phyloP scores from a whole-genome alignment of 2,113 vertebrate species.

The Glareola pratincola region DNA sequence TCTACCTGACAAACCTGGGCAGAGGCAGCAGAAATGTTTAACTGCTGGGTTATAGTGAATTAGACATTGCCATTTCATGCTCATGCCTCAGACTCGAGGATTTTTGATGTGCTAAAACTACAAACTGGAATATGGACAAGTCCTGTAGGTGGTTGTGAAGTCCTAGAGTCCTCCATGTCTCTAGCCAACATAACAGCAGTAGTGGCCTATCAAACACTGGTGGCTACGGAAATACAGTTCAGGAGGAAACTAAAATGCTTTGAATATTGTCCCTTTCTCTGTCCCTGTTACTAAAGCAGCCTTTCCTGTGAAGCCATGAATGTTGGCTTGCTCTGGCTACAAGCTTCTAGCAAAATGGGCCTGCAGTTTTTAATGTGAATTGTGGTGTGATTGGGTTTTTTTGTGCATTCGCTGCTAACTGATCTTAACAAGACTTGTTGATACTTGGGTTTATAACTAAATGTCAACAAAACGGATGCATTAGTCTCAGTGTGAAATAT shows the following conservation, averaged over 20 bases:
- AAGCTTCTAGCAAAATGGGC: neutral
- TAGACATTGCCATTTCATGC: neutral
- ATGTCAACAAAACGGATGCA: neutral
- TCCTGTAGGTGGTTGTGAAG: no score
- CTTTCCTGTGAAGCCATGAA: neutral
- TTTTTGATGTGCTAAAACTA: neutral
- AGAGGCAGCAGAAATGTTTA: neutral
- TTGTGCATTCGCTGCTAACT: neutral
- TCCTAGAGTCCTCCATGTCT: fast-evolving
- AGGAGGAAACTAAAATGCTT: neutral
- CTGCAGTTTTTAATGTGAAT: neutral
- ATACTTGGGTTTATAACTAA: neutral
- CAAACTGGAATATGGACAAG: neutral
- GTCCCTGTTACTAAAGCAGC: neutral
- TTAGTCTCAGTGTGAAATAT: neutral
- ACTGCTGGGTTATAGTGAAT: neutral
- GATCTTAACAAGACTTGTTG: neutral
- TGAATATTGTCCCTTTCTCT: neutral
- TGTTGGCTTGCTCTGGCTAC: neutral
- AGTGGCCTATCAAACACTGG: neutral
- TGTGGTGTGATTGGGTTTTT: neutral
- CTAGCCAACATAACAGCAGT: neutral
- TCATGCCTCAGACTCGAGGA: neutral
- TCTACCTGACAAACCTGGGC: neutral
- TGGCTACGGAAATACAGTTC: neutral